Conservation (phyloP, 2,888 invertebrate genomes). For the Deroplatys truncata region DNA sequence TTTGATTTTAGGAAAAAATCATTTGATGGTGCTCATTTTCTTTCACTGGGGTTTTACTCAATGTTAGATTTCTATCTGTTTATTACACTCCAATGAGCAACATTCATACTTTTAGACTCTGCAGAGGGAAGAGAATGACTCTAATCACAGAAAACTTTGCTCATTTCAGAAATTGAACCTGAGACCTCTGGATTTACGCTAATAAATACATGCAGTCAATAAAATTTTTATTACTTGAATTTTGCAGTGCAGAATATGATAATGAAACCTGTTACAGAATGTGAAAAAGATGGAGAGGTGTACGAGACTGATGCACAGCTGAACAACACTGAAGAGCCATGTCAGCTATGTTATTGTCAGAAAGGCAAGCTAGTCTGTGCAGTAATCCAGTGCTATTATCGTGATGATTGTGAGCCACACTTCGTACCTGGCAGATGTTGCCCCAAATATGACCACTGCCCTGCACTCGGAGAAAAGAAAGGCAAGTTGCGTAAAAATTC, state of each 20-base stretch:
- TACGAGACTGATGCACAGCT: slow-evolving; percentile 75
- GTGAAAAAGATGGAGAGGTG: slow-evolving; percentile 67
- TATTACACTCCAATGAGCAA: too few relatives aligned
- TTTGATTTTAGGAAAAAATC: too few relatives aligned
- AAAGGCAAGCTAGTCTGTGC: slow-evolving; percentile 76
- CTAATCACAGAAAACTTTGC: too few relatives aligned
- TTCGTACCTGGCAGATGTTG: slow-evolving; percentile 72
- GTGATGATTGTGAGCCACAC: slow-evolving; percentile 70
- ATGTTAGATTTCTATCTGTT: too few relatives aligned
- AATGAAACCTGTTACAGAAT: slow-evolving; percentile 52
- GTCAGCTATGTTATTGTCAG: slow-evolving; percentile 76
- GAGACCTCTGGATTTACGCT: too few relatives aligned
- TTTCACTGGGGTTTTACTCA: too few relatives aligned
- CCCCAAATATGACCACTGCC: slow-evolving; percentile 78
- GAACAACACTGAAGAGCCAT: slow-evolving; percentile 64
- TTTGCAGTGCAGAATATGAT: not conserved
- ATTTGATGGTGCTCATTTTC: too few relatives aligned
- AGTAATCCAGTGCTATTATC: slow-evolving; percentile 68
- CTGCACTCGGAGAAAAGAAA: slow-evolving; percentile 54
- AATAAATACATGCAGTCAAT: too few relatives aligned
- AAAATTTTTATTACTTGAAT: not conserved
- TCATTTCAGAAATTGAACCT: too few relatives aligned
- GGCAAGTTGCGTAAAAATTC: not conserved
- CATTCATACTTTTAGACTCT: too few relatives aligned
- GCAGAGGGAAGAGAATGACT: too few relatives aligned